phyloP scores from a whole-genome alignment of 2,113 vertebrate species.

The Danionella cerebrum region DNA sequence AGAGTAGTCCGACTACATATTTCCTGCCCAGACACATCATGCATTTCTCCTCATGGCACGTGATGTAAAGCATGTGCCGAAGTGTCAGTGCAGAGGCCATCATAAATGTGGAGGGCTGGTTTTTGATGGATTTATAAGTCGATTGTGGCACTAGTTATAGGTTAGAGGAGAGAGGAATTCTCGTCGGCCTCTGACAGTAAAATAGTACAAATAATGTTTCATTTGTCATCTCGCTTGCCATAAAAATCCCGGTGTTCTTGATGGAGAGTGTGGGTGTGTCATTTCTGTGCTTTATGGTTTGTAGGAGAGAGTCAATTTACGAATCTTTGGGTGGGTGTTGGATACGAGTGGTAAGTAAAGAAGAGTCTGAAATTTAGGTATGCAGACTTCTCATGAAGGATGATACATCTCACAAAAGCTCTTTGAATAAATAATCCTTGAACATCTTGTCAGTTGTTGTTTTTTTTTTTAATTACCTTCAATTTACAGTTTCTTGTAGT shows the following conservation, averaged over 20 bases:
- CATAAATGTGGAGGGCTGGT: conserved; percentile 5
- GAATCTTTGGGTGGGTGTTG: not conserved
- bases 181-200: conserved; percentile 38
- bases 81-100: conserved; percentile 33
- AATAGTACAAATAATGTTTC: conserved; percentile 40
- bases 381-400: not conserved
- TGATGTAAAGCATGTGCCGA: conserved; percentile 24
- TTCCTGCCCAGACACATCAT: conserved; percentile 40
- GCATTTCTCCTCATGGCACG: conserved; percentile 24
- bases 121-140: conserved; percentile 48
- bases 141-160: conserved; percentile 39
- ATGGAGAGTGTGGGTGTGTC: conserved; percentile 23
- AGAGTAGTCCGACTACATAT: conserved; percentile 13
- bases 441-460: not conserved
- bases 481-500: not conserved
- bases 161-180: conserved; percentile 31
- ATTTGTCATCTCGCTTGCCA: conserved; percentile 28
- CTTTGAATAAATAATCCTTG: not conserved
- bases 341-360: not conserved
- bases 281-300: conserved; percentile 28
- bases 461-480: not conserved
- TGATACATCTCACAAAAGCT: not conserved
- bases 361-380: not conserved
- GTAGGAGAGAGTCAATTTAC: conserved; percentile 16
- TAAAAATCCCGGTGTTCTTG: conserved; percentile 34